Conservation (phyloP, 2,113 vertebrate genomes). For the Morone saxatilis region DNA sequence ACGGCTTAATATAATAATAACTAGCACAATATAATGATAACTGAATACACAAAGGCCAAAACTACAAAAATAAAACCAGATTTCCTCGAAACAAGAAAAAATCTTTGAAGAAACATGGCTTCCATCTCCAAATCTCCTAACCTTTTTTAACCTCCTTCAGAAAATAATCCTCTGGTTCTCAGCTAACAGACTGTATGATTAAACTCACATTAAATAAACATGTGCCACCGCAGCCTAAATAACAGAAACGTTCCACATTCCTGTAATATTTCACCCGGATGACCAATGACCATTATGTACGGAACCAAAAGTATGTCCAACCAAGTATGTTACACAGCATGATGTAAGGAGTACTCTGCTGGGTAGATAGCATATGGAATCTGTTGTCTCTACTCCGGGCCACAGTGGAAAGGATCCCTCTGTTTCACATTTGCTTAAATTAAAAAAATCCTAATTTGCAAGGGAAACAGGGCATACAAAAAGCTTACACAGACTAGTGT, state of each 20-base stretch:
- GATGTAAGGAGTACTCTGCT: no score
- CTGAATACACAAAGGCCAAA: neutral
- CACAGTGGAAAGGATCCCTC: neutral
- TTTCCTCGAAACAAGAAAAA: neutral
- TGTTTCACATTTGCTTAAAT: constrained; percentile 11
- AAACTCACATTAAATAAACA: neutral
- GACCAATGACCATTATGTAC: neutral
- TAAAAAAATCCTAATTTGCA: constrained; percentile 23
- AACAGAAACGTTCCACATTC: constrained; percentile 29
- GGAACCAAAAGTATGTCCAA: neutral
- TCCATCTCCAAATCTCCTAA: neutral
- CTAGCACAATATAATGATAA: neutral
- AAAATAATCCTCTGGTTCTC: neutral
- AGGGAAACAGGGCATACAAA: neutral
- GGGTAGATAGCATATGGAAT: neutral
- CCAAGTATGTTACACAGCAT: no score
- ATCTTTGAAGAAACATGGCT: neutral
- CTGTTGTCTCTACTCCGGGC: neutral
- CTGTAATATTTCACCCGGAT: constrained; percentile 10
- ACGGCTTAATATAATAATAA: neutral
- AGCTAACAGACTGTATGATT: neutral
- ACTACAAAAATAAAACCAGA: neutral
- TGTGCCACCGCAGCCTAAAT: neutral
- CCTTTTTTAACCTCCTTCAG: neutral
- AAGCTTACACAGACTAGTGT: neutral